These are phyloP conservation scores for Merops nubicus DNA, from an alignment of 2,113 vertebrate genomes.

Conservation along the genomic window DNA sequence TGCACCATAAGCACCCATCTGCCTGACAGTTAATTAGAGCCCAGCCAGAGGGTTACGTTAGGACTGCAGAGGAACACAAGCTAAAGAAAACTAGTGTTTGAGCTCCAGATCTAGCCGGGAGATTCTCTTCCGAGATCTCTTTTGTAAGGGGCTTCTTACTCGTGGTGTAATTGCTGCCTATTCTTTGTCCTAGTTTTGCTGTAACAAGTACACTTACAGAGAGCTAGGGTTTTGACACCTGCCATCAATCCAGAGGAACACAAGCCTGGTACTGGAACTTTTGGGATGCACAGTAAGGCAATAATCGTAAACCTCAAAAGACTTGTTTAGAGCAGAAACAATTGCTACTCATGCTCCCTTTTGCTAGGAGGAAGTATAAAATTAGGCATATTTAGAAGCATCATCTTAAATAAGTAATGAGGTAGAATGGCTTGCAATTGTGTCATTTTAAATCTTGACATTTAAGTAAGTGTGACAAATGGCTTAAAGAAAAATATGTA, in stretches of 20 bases:
- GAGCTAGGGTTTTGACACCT: neutral
- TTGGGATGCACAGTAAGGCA: neutral
- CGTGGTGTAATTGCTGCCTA: neutral
- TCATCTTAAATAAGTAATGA: neutral
- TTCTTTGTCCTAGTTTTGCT: neutral
- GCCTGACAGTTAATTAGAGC: neutral
- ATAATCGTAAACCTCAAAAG: neutral
- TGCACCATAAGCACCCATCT: neutral
- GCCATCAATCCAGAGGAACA: neutral
- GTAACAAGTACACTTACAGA: neutral
- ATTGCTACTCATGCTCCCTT: neutral
- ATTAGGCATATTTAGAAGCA: neutral
- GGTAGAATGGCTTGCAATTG: neutral
- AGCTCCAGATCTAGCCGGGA: neutral
- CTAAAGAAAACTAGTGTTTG: neutral
- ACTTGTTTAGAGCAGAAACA: neutral
- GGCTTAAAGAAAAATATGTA: neutral
- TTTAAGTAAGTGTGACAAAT: neutral
- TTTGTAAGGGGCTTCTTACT: neutral
- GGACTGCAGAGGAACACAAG: neutral
- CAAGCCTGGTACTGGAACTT: neutral
- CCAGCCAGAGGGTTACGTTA: neutral
- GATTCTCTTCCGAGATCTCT: neutral
- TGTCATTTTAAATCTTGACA: neutral
- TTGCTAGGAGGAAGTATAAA: neutral